Evolutionary conservation across 2,888 invertebrate genomes (phyloP), one percentile per base, ranked within the genome.

Genomic region (Copidosoma aretas): DNA sequence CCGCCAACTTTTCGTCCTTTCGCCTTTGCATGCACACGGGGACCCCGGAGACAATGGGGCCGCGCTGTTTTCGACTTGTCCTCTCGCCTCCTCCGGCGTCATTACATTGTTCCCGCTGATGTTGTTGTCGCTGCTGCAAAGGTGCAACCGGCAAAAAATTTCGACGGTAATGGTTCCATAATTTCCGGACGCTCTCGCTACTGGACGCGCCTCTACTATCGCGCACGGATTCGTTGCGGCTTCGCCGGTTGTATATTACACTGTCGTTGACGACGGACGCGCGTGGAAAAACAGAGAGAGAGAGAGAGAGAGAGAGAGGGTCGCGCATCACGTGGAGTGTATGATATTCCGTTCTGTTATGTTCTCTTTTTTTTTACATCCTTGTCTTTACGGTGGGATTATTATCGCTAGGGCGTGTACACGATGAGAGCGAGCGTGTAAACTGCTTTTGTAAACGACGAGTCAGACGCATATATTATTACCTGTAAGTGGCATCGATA

Each of bases 1-100:
- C 19, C 52, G 1, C 2, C 56, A n/a, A n/a, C 1, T 17, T 15
- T 59, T 60, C 32, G 15, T 25, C 14, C n/a, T n/a, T n/a, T n/a
- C n/a, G n/a, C n/a, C n/a, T n/a, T n/a, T n/a, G n/a, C n/a, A n/a
- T n/a, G 51, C 17, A 41, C 43, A 51, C 51, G 32, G 25, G 49
- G n/a, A n/a, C n/a, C 17, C 32, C 8, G 19, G 41, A 39, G 41
- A 39, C 65, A 24, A 10, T 17, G 32, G 53, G 15, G 8, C 43
- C 8, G 3, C 43, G 14, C 43, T 46, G 56, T 64, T 64, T 53
- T 60, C 60, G 68, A 60, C 62, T 53, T 62, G 62, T 62, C 43
- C 15, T 22, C 39, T 56, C 32, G 56, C 12, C 32, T 24, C n/a
- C n/a, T n/a, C n/a, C 25, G 25, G 24, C 43, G 43, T 32, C 32